Evolutionary conservation across 53 echinoderm and acorn worm genomes (phyloP).

Genomic region (Paelopatides confundens): DNA sequence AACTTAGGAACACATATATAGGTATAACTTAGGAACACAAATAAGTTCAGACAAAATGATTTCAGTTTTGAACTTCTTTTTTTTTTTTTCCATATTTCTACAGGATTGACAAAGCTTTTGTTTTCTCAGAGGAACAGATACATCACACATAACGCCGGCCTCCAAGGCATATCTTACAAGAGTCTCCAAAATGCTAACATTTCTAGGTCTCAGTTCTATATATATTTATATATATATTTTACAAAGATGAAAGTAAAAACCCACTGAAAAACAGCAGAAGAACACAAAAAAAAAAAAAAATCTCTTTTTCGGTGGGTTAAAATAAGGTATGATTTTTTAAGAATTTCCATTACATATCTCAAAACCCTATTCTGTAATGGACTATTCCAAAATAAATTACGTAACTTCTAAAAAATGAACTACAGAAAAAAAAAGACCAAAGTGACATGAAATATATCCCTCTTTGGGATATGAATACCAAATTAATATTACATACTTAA

Average conservation of each 20-base stretch:
- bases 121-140: constrained; percentile 41
- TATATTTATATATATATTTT: constrained; percentile 47
- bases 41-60: not conserved
- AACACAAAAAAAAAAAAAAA: constrained; percentile 12
- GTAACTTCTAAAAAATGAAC: constrained; percentile 2
- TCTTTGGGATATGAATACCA: constrained; percentile 13
- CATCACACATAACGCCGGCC: constrained; percentile 50
- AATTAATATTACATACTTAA: not conserved
- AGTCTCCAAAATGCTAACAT: constrained; percentile 43
- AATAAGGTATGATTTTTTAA: constrained; percentile 6
- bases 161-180: constrained; percentile 43
- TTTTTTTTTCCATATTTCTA: constrained; percentile 43
- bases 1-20: no score
- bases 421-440: constrained; percentile 8
- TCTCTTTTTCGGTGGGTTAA: constrained; percentile 23
- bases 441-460: constrained; percentile 14
- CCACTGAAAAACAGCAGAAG: constrained; percentile 6
- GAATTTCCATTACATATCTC: constrained; percentile 18
- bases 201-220: constrained; percentile 44
- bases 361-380: constrained; percentile 3
- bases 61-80: constrained; percentile 29
- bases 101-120: constrained; percentile 44
- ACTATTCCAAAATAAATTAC: constrained; percentile 29
- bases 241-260: constrained; percentile 41
- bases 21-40: no score